A percentile compares a stretch with the other conserved stretches of the same genome.
phyloP scores from a whole-genome alignment of 2,797 vertebrate species.

The Hipposideros larvatus region DNA sequence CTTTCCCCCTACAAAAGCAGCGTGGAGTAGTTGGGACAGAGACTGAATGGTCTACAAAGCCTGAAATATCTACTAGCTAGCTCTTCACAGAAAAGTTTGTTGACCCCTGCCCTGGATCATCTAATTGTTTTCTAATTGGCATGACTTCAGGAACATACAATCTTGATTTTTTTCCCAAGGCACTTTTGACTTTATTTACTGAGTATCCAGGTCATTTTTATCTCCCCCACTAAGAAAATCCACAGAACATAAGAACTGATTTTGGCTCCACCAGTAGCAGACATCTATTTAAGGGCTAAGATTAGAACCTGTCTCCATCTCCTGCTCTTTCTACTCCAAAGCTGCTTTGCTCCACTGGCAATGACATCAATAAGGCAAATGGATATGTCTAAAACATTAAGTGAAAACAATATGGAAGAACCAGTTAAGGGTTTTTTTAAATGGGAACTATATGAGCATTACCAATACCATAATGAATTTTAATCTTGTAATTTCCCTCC shows the following conservation, averaged over 20 bases:
- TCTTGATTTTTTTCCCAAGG: background rate
- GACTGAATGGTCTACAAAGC: background rate
- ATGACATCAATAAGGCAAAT: background rate
- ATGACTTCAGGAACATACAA: background rate
- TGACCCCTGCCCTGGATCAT: background rate
- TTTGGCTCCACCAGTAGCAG: background rate
- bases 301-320: background rate
- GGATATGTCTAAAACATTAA: background rate
- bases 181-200: constrained; percentile 5
- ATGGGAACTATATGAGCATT: background rate
- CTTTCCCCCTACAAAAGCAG: background rate
- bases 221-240: background rate
- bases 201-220: background rate
- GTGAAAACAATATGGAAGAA: background rate
- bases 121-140: background rate
- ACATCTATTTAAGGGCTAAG: background rate
- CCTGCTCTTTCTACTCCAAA: background rate
- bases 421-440: background rate
- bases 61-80: background rate
- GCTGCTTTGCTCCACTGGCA: background rate
- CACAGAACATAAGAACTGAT: background rate
- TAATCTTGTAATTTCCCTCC: constrained; percentile 69
- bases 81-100: background rate
- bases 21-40: background rate
- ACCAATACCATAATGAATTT: background rate